These are phyloP conservation scores for Aleadryas rufinucha DNA, from an alignment of 2,113 vertebrate species.

Conservation along the genomic window DNA sequence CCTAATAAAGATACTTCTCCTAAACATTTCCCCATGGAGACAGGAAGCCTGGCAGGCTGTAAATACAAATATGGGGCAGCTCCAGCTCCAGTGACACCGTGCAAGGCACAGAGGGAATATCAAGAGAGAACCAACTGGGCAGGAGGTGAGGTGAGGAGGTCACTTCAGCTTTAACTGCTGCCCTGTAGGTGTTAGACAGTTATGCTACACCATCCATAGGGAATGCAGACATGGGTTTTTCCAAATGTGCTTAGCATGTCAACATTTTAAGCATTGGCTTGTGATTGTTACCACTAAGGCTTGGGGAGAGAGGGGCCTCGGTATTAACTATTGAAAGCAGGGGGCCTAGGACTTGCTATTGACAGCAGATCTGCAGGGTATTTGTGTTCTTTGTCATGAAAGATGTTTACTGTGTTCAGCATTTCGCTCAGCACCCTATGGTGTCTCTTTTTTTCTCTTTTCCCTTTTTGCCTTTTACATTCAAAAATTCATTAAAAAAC, in stretches of 20 bases:
- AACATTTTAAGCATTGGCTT: conserved; percentile 43
- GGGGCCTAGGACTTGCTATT: conserved; percentile 44
- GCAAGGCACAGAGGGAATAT: not conserved
- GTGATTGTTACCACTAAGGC: conserved; percentile 48
- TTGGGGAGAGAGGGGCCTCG: conserved; percentile 40
- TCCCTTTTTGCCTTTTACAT: not conserved
- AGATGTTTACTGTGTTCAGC: conserved; percentile 63
- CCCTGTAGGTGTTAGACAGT: conserved; percentile 21
- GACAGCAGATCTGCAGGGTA: conserved; percentile 57
- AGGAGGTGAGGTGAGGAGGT: not conserved
- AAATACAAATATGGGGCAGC: not conserved
- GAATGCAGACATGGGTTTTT: conserved; percentile 66
- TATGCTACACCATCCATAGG: conserved; percentile 44
- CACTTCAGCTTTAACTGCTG: not conserved
- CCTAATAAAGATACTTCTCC: not conserved
- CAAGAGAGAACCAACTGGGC: not conserved
- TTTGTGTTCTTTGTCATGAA: conserved; percentile 69
- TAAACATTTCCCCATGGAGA: not conserved
- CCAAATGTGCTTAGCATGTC: conserved; percentile 67
- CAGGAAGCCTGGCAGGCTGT: not conserved
- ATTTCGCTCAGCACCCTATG: conserved; percentile 35
- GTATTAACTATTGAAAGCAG: conserved; percentile 62
- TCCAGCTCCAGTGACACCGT: not conserved
- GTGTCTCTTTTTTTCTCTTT: not conserved
- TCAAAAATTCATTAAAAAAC: conserved; percentile 38